Percentiles rank a stretch among this genome's conserved stretches.
phyloP scores from a whole-genome alignment of 1,140 invertebrate species.

The Trachelipus rathkii region DNA sequence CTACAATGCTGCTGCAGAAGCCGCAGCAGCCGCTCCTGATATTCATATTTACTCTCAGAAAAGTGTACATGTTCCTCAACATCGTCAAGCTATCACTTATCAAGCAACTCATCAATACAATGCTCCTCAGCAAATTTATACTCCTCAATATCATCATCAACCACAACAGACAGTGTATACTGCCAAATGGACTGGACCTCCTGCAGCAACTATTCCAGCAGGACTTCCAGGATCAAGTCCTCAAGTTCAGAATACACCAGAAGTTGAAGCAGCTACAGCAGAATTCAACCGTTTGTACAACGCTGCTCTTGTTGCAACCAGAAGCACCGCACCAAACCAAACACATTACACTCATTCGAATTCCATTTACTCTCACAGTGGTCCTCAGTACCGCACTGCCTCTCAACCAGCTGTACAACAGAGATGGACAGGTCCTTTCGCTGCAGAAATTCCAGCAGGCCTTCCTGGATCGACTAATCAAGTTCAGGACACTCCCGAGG shows the following conservation, averaged over 20 bases:
- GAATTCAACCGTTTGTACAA: conserved; percentile 16
- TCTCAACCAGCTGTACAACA: background rate
- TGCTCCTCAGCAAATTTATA: background rate
- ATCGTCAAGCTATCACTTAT: conserved; percentile 8
- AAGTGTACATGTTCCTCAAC: background rate
- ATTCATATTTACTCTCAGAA: background rate
- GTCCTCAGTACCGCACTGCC: background rate
- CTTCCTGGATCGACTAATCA: conserved; percentile 29
- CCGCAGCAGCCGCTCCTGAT: conserved; percentile 27
- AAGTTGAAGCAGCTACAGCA: conserved; percentile 22
- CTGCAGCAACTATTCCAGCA: conserved; percentile 22
- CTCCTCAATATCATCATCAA: conserved; percentile 1
- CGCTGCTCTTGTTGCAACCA: conserved; percentile 11
- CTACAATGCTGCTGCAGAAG: conserved; percentile 21
- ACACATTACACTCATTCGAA: background rate
- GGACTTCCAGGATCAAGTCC: conserved; percentile 9
- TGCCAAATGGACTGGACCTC: conserved; percentile 21
- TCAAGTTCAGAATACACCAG: conserved; percentile 18
- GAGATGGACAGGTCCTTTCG: conserved; percentile 36
- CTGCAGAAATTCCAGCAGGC: conserved; percentile 32
- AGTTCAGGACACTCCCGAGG: conserved; percentile 34
- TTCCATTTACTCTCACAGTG: background rate
- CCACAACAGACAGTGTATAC: background rate
- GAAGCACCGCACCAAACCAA: background rate
- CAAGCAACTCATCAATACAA: background rate